phyloP scores from a whole-genome alignment of 1,140 invertebrate genomes.

The Rhopalosiphum maidis region DNA sequence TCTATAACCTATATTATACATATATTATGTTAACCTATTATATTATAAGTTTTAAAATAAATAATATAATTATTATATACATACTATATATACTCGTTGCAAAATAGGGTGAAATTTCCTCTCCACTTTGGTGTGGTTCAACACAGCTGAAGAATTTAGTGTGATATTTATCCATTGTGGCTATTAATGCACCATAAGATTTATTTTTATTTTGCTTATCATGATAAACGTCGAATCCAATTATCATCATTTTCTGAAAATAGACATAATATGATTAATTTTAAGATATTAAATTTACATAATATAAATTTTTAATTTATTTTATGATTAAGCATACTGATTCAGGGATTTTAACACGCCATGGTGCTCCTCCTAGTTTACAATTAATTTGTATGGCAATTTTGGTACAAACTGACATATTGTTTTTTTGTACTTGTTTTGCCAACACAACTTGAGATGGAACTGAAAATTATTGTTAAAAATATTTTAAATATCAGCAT shows the following conservation, averaged over 20 bases:
- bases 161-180: slow-evolving; percentile 71
- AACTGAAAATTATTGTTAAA: slow-evolving; percentile 62
- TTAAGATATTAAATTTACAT: background rate
- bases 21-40: background rate
- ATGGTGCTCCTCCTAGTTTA: slow-evolving; percentile 87
- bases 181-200: slow-evolving; percentile 78
- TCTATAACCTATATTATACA: background rate
- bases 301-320: background rate
- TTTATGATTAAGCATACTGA: slow-evolving; percentile 60
- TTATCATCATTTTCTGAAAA: slow-evolving; percentile 72
- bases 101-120: slow-evolving; percentile 75
- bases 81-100: background rate
- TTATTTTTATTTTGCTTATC: slow-evolving; percentile 70
- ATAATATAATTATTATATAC: slow-evolving; percentile 33
- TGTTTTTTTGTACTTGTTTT: slow-evolving; percentile 65
- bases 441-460: slow-evolving; percentile 77
- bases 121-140: slow-evolving; percentile 72
- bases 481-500: background rate
- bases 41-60: background rate
- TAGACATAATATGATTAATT: background rate
- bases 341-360: slow-evolving; percentile 76
- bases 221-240: slow-evolving; percentile 89
- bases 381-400: slow-evolving; percentile 84
- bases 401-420: slow-evolving; percentile 84
- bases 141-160: slow-evolving; percentile 75